Evolutionary conservation across 2,888 invertebrate species (phyloP), one percentile per base, ranked within the genome.

Genomic region (Stictocephala bisonia): DNA sequence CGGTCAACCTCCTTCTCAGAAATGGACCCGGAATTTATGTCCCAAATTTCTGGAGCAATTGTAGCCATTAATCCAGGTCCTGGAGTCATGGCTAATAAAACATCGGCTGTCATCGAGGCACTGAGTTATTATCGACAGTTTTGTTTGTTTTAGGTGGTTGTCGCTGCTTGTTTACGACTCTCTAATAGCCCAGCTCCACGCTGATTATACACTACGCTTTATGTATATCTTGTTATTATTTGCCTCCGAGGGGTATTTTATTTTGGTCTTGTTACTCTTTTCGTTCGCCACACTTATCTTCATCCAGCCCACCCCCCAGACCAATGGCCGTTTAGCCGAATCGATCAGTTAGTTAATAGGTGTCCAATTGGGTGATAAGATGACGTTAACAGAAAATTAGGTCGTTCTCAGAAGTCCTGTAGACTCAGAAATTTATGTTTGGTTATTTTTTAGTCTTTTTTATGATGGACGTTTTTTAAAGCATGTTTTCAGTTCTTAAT

Each of bases 181-280:
- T 20, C 26, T 64, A 64, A 64, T 64, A 44, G 27, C 64, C 60
- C 26, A 18, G 26, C 18, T 22, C 15, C 26, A 24, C n/a, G 3
- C 44, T 64, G 64, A 64, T 64, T 64, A 64, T 64, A 64, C 64
- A 24, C 64, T 31, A 11, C 40, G 26, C 60, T 40, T 40, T 60
- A 60, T 60, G 60, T 64, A 64, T 60, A 40, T 60, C 60, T 40
- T 35, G 60, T 60, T 60, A 60, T 64, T 64, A 64, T 64, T 64
- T 22, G 15, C 27, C 26, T 24, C 64, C 27, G 24, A 41, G 15
- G 64, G 41, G 44, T 44, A 24, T 26, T 64, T 64, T 64, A 26
- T 26, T 64, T 64, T 64, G 15, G 64, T n/a, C 60, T 26, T 35
- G 60, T 64, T 44, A 44, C 64, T n/a, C n/a, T 22, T 64, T 41